Percentiles rank a stretch among this genome's conserved stretches.
Conservation (phyloP, 1,140 invertebrate genomes). For the Ridgeia piscesae region DNA sequence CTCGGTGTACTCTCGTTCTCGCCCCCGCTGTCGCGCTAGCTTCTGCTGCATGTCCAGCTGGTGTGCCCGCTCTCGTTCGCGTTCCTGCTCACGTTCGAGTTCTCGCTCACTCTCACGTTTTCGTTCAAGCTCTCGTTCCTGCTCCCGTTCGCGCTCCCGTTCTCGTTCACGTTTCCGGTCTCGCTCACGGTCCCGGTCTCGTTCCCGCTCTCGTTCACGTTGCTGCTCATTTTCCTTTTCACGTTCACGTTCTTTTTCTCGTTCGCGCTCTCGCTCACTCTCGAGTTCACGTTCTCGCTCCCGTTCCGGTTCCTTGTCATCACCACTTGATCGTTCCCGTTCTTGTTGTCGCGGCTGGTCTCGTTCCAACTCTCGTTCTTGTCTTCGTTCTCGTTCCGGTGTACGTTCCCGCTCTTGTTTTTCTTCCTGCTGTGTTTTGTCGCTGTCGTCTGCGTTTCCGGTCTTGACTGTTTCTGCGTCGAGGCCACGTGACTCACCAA, state of each 20-base stretch:
- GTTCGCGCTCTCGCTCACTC: slow-evolving; percentile 36
- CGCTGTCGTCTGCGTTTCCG: background rate
- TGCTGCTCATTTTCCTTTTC: slow-evolving; percentile 40
- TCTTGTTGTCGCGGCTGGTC: slow-evolving; percentile 38
- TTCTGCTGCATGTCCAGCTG: background rate
- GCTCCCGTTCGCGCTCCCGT: background rate
- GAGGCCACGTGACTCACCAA: background rate
- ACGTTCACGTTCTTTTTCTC: slow-evolving; percentile 34
- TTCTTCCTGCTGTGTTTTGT: background rate
- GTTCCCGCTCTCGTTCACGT: slow-evolving; percentile 43
- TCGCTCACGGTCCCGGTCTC: slow-evolving; percentile 39
- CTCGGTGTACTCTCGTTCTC: background rate
- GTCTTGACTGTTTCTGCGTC: background rate
- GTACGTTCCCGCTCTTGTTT: slow-evolving; percentile 34
- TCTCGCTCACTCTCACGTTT: background rate
- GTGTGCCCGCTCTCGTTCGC: background rate
- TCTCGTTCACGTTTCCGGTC: slow-evolving; percentile 40
- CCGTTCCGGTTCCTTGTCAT: slow-evolving; percentile 44
- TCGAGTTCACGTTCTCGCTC: slow-evolving; percentile 30
- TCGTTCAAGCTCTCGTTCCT: background rate
- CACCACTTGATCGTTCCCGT: slow-evolving; percentile 20
- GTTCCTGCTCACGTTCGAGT: background rate
- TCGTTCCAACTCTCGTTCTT: slow-evolving; percentile 44
- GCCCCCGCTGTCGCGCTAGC: background rate
- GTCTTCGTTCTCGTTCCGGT: slow-evolving; percentile 41